Percentiles rank a stretch among this genome's conserved stretches.
Conservation (phyloP, 2,888 invertebrate genomes). For the Cantharis nigra region DNA sequence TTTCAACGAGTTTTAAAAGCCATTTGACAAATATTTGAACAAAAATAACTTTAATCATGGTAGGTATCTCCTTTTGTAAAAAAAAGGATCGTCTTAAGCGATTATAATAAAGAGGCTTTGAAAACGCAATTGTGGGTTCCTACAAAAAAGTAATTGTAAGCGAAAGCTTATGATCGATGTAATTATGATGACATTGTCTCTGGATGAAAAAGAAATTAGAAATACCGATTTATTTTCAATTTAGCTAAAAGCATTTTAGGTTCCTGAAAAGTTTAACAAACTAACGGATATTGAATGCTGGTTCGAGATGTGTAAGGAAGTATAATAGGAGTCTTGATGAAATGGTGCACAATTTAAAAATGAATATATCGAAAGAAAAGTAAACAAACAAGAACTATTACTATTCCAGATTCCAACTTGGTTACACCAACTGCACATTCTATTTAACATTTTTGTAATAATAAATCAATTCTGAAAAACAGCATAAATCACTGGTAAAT, state of each 20-base stretch:
- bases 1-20: background rate
- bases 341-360: background rate
- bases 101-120: background rate
- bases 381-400: background rate
- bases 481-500: background rate
- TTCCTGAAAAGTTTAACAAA: background rate
- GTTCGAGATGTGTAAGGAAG: background rate
- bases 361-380: background rate
- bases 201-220: background rate
- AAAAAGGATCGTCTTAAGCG: background rate
- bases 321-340: background rate
- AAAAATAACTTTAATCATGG: background rate
- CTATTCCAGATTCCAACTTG: background rate
- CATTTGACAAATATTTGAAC: background rate
- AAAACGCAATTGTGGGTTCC: background rate
- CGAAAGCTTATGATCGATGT: background rate
- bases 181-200: background rate
- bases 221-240: background rate
- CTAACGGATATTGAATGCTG: background rate
- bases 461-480: background rate
- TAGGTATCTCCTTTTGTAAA: background rate
- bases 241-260: background rate
- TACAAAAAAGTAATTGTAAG: background rate
- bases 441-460: background rate
- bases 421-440: background rate